Evolutionary conservation across 37 sponge, comb jelly and placozoan genomes (phyloP).

Genomic region (Geodia barretti): DNA sequence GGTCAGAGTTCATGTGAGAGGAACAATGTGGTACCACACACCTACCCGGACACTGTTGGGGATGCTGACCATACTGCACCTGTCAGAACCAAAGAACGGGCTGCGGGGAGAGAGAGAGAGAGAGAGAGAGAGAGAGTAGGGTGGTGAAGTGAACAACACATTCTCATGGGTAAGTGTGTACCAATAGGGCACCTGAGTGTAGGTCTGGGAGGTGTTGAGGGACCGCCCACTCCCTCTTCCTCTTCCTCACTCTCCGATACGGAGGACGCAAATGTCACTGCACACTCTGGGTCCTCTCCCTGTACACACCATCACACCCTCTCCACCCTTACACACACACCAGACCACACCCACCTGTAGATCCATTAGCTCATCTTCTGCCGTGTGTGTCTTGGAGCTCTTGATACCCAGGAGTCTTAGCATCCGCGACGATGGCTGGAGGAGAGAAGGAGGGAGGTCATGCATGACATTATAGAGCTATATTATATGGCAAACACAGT

Average conservation of each 20-base stretch:
- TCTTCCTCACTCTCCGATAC: conserved; percentile 57
- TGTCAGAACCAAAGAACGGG: conserved; percentile 65
- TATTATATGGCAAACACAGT: neutral
- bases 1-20: neutral
- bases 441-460: neutral
- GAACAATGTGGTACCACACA: neutral
- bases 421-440: neutral
- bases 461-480: neutral
- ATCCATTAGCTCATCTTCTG: neutral
- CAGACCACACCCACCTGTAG: neutral
- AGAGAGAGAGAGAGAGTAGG: neutral
- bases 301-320: neutral
- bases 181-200: conserved; percentile 42
- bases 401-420: neutral
- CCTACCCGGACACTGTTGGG: conserved; percentile 47
- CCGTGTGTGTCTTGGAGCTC: neutral
- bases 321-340: no score
- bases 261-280: conserved; percentile 57
- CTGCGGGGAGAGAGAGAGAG: conserved; percentile 11
- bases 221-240: neutral
- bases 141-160: neutral
- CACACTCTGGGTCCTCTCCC: conserved; percentile 41
- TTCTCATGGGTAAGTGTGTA: no score
- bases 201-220: conserved; percentile 23
- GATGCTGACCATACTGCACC: conserved; percentile 62